These are phyloP conservation scores for Cecropterus lyciades DNA, from an alignment of 1,140 invertebrate species.

Conservation along the genomic window DNA sequence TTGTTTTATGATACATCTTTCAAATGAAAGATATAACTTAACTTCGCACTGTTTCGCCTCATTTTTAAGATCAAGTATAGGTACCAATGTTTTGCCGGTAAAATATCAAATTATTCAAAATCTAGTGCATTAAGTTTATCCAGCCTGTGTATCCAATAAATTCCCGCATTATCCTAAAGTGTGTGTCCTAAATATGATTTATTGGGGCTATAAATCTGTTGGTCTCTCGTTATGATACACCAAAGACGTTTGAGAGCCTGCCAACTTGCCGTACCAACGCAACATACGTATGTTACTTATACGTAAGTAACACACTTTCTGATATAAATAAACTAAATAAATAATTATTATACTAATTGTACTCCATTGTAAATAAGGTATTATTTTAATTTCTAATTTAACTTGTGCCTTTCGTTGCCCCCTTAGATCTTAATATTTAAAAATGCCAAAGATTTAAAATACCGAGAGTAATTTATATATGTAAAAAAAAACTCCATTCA, in stretches of 20 bases:
- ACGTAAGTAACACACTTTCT: constrained; percentile 3
- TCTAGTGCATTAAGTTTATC: constrained; percentile 23
- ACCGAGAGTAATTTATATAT: no score
- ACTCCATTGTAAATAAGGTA: not conserved
- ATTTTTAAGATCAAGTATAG: no score
- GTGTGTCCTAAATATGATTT: constrained; percentile 69
- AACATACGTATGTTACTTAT: constrained; percentile 31
- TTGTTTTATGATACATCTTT: no score
- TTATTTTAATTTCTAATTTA: not conserved
- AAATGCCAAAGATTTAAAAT: no score
- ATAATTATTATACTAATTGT: not conserved
- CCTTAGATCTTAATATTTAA: no score
- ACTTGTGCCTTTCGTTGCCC: not conserved
- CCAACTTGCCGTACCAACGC: constrained; percentile 61
- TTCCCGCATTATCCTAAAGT: constrained; percentile 50
- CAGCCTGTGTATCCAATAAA: constrained; percentile 46
- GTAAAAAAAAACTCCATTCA: no score
- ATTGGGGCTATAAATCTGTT: constrained; percentile 65
- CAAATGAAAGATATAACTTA: no score
- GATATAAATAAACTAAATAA: constrained; percentile 37
- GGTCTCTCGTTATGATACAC: constrained; percentile 63
- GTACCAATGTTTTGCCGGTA: not conserved
- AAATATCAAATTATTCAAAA: constrained; percentile 4
- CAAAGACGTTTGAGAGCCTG: constrained; percentile 68
- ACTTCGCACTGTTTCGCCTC: no score